phyloP scores from a whole-genome alignment of 2,888 invertebrate genomes.

The Chrysomela aeneicollis region DNA sequence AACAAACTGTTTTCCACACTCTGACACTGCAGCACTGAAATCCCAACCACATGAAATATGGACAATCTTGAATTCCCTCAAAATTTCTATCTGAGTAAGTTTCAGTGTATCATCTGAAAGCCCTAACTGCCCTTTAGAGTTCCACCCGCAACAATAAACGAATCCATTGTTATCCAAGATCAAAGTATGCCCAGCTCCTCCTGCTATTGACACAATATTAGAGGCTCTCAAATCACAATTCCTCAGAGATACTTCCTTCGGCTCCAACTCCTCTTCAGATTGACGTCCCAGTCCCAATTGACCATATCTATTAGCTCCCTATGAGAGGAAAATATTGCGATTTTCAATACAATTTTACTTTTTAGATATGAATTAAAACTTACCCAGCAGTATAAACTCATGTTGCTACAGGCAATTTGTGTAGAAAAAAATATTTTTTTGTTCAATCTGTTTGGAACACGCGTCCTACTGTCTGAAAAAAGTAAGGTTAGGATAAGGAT shows the following conservation, averaged over 20 bases:
- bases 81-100: constrained; percentile 69
- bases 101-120: constrained; percentile 63
- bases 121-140: constrained; percentile 77
- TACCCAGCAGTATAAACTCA: constrained; percentile 58
- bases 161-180: constrained; percentile 72
- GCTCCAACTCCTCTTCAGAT: constrained; percentile 73
- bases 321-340: constrained; percentile 23
- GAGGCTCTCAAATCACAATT: constrained; percentile 57
- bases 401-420: constrained; percentile 39
- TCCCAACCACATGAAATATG: constrained; percentile 84
- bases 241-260: constrained; percentile 59
- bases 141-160: constrained; percentile 81
- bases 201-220: constrained; percentile 70
- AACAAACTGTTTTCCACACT: constrained; percentile 73
- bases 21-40: constrained; percentile 77
- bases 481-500: constrained; percentile 42
- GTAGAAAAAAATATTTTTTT: constrained; percentile 42
- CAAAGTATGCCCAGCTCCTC: constrained; percentile 82
- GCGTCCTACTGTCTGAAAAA: constrained; percentile 44
- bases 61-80: constrained; percentile 66
- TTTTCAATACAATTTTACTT: neutral
- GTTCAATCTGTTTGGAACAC: constrained; percentile 44
- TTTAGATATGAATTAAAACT: constrained; percentile 34
- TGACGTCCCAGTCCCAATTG: constrained; percentile 76
- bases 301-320: constrained; percentile 88